Evolutionary conservation across 2,888 invertebrate species (phyloP).

Genomic region (Carpatolechia fugitivella): DNA sequence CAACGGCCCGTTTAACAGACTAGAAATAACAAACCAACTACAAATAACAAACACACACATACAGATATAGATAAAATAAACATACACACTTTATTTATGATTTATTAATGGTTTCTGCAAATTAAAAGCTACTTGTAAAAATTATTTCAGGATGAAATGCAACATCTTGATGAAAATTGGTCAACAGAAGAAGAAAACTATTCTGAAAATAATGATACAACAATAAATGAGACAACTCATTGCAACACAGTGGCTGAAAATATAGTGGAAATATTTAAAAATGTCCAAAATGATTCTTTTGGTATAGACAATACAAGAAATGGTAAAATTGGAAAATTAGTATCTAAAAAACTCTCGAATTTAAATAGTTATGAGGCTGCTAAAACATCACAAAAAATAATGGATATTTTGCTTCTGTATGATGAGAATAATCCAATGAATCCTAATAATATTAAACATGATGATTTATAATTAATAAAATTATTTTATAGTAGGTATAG

Average conservation of each 20-base stretch:
- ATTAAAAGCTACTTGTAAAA: not conserved
- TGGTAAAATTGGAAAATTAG: slow-evolving; percentile 47
- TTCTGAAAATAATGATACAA: slow-evolving; percentile 19
- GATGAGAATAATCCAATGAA: slow-evolving; percentile 58
- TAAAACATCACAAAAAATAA: slow-evolving; percentile 49
- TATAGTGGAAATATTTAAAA: slow-evolving; percentile 50
- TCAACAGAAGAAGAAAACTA: slow-evolving; percentile 8
- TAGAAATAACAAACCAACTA: too few relatives aligned
- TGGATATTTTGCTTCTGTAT: slow-evolving; percentile 56
- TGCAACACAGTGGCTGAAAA: slow-evolving; percentile 54
- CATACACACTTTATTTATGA: too few relatives aligned
- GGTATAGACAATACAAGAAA: slow-evolving; percentile 49
- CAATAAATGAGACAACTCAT: slow-evolving; percentile 25
- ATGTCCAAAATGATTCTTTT: slow-evolving; percentile 57
- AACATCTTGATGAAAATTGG: not conserved
- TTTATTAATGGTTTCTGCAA: too few relatives aligned
- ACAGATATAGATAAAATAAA: too few relatives aligned
- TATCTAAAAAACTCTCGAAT: slow-evolving; percentile 50
- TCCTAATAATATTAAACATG: slow-evolving; percentile 47
- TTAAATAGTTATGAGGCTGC: slow-evolving; percentile 60
- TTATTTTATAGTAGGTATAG: too few relatives aligned
- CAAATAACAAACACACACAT: too few relatives aligned
- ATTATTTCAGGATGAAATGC: slow-evolving; percentile 1
- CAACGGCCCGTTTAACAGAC: too few relatives aligned
- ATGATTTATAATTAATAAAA: not conserved